Evolutionary conservation across 2,113 vertebrate genomes (phyloP).

Genomic region (Aphyosemion australe): DNA sequence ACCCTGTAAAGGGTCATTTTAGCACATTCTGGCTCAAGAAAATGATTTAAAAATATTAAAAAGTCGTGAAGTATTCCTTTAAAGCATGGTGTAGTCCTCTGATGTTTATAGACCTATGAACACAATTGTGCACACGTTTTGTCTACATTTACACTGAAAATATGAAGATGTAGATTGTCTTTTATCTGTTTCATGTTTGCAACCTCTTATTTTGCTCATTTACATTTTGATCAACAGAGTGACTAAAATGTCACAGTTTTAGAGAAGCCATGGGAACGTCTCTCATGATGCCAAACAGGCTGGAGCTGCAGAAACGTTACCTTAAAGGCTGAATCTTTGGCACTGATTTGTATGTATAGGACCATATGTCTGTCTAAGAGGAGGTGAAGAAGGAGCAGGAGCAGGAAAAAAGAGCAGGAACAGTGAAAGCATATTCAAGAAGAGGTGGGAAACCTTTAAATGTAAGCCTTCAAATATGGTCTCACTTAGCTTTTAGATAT

Average conservation of each 20-base stretch:
- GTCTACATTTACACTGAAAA: neutral
- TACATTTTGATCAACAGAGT: slow-evolving; percentile 28
- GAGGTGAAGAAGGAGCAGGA: slow-evolving; percentile 4
- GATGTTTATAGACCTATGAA: too few relatives aligned
- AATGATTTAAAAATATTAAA: too few relatives aligned
- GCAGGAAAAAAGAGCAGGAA: slow-evolving; percentile 40
- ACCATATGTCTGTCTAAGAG: slow-evolving; percentile 44
- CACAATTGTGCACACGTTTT: too few relatives aligned
- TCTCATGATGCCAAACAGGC: slow-evolving; percentile 24
- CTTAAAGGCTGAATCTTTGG: slow-evolving; percentile 36
- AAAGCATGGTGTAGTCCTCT: too few relatives aligned
- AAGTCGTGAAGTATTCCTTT: too few relatives aligned
- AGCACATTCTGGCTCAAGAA: too few relatives aligned
- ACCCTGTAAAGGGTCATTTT: too few relatives aligned
- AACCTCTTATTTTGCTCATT: slow-evolving; percentile 20
- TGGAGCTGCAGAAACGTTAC: slow-evolving; percentile 38
- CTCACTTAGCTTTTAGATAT: slow-evolving; percentile 73
- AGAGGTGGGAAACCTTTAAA: slow-evolving; percentile 54
- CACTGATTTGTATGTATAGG: slow-evolving; percentile 56
- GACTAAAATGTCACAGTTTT: slow-evolving; percentile 29
- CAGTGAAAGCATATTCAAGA: slow-evolving; percentile 39
- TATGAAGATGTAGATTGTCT: neutral
- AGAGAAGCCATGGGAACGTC: slow-evolving; percentile 21
- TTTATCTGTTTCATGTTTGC: too few relatives aligned
- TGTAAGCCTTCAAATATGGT: slow-evolving; percentile 67